Evolutionary conservation across 2,888 invertebrate genomes (phyloP).

Genomic region (Myopa testacea): DNA sequence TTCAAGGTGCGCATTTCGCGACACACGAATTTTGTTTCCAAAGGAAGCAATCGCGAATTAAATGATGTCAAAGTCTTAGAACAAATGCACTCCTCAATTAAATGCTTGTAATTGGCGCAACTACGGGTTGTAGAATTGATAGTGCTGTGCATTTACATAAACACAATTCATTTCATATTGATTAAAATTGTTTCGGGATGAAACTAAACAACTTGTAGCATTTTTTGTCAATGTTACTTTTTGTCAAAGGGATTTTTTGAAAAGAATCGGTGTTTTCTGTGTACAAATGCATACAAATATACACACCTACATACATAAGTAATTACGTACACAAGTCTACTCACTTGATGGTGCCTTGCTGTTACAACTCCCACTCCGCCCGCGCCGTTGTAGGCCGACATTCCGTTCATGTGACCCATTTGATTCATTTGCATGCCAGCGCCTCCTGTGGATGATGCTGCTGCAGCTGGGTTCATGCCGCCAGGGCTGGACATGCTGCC

Average conservation of each 20-base stretch:
- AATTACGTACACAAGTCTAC: slow-evolving; percentile 47
- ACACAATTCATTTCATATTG: no score
- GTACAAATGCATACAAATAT: background rate
- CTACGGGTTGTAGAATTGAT: no score
- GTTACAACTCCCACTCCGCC: slow-evolving; percentile 51
- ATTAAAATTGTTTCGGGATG: no score
- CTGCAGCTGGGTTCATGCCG: slow-evolving; percentile 62
- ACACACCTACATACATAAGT: background rate
- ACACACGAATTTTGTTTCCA: no score
- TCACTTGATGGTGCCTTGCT: slow-evolving; percentile 68
- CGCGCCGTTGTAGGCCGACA: slow-evolving; percentile 57
- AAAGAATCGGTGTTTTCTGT: background rate
- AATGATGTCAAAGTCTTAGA: background rate
- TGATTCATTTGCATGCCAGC: slow-evolving; percentile 52
- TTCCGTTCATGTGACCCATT: slow-evolving; percentile 62
- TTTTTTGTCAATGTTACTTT: no score
- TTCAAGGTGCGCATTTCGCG: background rate
- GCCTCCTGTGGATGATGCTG: slow-evolving; percentile 42
- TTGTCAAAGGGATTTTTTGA: no score
- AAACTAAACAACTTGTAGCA: no score
- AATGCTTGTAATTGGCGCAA: no score
- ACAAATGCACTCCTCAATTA: no score
- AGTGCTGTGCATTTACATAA: no score
- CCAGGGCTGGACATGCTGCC: slow-evolving; percentile 56
- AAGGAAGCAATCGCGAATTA: background rate